Evolutionary conservation across 2,113 vertebrate genomes (phyloP).

Genomic region (Eptesicus fuscus): DNA sequence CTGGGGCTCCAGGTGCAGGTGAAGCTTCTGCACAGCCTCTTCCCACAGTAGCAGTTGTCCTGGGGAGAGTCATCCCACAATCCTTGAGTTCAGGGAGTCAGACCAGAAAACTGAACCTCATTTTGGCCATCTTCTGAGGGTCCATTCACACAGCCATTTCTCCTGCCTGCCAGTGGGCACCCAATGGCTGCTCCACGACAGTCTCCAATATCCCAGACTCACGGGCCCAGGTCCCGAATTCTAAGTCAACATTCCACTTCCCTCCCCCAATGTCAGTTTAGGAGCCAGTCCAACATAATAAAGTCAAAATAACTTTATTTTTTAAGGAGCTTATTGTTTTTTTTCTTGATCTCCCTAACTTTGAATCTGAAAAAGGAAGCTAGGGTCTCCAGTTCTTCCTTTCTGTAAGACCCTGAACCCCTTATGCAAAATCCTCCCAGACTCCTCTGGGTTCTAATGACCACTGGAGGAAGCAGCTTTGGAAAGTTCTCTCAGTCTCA

Average conservation of each 20-base stretch:
- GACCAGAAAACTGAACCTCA: not conserved
- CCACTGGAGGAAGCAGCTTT: not conserved
- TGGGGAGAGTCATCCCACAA: not conserved
- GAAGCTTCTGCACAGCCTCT: not conserved
- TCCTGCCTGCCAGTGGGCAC: fast-evolving
- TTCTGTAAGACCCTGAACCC: not conserved
- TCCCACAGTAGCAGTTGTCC: not conserved
- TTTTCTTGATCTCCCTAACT: not conserved
- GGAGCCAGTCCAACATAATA: not conserved
- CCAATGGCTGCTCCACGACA: not conserved
- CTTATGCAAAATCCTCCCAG: not conserved
- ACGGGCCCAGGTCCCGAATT: not conserved
- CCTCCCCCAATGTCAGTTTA: not conserved
- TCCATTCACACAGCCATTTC: not conserved
- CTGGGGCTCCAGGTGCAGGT: not conserved
- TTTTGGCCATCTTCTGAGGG: not conserved
- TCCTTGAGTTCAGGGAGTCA: not conserved
- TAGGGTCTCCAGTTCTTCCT: not conserved
- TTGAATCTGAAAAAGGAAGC: not conserved
- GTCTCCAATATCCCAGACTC: too few species aligned
- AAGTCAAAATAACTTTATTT: not conserved
- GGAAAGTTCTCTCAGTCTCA: not conserved
- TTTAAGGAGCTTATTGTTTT: not conserved
- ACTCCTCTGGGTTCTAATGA: not conserved
- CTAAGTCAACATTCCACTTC: not conserved